These are phyloP conservation scores for Pedionomus torquatus DNA, from an alignment of 2,113 vertebrate genomes.

Conservation along the genomic window DNA sequence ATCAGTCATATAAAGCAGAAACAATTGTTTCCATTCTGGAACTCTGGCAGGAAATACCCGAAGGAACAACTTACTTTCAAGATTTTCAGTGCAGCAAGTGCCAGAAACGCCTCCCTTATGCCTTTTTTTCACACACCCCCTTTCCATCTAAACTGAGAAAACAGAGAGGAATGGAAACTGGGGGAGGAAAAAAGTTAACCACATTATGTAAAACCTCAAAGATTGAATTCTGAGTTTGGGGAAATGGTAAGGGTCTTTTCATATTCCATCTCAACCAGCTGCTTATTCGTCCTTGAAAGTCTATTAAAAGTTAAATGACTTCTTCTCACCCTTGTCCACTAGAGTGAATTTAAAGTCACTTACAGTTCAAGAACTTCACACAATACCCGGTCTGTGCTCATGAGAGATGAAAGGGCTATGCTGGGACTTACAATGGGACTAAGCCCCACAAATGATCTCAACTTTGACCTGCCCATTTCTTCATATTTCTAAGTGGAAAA, in stretches of 20 bases:
- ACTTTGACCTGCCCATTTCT: slow-evolving; percentile 66
- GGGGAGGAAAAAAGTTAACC: background rate
- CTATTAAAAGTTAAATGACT: slow-evolving; percentile 59
- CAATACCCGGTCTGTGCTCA: slow-evolving; percentile 44
- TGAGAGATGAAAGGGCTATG: slow-evolving; percentile 51
- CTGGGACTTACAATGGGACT: slow-evolving; percentile 38
- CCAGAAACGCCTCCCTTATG: background rate
- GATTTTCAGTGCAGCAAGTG: background rate
- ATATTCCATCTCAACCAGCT: slow-evolving; percentile 37
- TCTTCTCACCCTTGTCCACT: slow-evolving; percentile 56
- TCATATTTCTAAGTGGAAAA: slow-evolving; percentile 40
- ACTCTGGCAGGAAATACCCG: background rate
- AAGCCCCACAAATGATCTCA: slow-evolving; percentile 50
- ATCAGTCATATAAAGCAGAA: background rate
- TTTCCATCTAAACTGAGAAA: background rate
- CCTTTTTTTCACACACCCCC: background rate
- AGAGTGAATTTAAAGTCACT: slow-evolving; percentile 64
- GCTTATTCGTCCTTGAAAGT: slow-evolving; percentile 46
- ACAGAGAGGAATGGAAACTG: background rate
- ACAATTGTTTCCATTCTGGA: background rate
- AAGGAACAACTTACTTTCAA: background rate
- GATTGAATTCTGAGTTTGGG: slow-evolving; percentile 10
- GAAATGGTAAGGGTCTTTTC: slow-evolving; percentile 32
- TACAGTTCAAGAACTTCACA: slow-evolving; percentile 65
- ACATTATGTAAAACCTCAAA: slow-evolving; percentile 29